Conservation (phyloP, 2,888 invertebrate species). For the Meandrusa payeni region DNA sequence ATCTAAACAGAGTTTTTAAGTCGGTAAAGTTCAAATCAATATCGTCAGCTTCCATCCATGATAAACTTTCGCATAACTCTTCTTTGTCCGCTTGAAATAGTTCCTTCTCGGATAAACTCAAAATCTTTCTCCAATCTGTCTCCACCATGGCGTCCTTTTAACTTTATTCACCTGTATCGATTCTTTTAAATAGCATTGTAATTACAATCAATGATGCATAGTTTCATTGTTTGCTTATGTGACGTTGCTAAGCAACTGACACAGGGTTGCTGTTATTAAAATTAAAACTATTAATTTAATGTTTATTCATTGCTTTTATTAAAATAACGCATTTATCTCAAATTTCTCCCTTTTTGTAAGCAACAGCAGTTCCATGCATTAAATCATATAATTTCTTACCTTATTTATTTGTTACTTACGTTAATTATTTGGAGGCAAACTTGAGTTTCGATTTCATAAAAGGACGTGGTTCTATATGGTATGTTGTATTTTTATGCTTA, state of each 20-base stretch:
- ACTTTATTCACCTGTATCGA: neutral
- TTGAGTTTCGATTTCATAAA: no score
- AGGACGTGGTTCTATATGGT: no score
- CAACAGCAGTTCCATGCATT: no score
- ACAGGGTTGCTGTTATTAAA: neutral
- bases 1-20: slow-evolving; percentile 78
- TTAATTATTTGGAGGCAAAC: no score
- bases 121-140: slow-evolving; percentile 81
- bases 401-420: no score
- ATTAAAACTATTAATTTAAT: no score
- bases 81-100: slow-evolving; percentile 83
- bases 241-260: slow-evolving; percentile 53
- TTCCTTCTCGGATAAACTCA: slow-evolving; percentile 76
- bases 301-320: no score
- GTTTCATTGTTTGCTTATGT: slow-evolving; percentile 3
- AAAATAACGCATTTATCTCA: no score
- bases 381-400: no score
- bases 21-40: slow-evolving; percentile 79
- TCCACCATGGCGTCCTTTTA: slow-evolving; percentile 49
- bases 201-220: no score
- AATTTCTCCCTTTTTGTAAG: no score
- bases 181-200: slow-evolving; percentile 20
- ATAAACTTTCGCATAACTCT: slow-evolving; percentile 81
- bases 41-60: slow-evolving; percentile 82
- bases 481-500: no score